phyloP scores from a whole-genome alignment of 1,140 invertebrate genomes.

The Hirudo medicinalis region DNA sequence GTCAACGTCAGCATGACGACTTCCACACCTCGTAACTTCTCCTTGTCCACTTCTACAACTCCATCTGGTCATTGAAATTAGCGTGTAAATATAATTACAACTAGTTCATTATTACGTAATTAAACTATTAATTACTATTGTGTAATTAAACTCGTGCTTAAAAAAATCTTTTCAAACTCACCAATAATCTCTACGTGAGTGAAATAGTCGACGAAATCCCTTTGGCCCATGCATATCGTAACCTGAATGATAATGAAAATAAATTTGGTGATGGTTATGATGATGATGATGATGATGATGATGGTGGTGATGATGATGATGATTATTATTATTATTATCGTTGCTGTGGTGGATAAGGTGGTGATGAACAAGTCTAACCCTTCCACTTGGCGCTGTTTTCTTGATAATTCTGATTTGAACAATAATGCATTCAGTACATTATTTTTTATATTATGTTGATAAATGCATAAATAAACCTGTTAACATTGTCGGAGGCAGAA shows the following conservation, averaged over 20 bases:
- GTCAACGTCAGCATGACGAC: background rate
- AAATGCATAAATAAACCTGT: background rate
- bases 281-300: conserved; percentile 7
- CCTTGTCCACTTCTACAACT: background rate
- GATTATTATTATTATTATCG: no score
- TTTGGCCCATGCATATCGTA: background rate
- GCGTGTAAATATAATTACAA: no score
- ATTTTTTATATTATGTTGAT: background rate
- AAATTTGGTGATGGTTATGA: background rate
- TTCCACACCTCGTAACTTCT: background rate
- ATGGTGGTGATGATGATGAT: conserved; percentile 1
- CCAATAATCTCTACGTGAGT: background rate
- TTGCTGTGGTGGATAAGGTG: background rate
- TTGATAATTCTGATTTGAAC: background rate
- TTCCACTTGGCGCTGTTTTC: background rate
- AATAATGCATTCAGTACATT: background rate
- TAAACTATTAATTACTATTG: no score
- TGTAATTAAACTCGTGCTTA: no score
- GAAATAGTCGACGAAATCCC: background rate
- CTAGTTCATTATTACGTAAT: no score
- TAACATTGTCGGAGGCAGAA: background rate
- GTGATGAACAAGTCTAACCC: background rate
- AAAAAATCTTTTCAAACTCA: background rate
- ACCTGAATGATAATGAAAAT: background rate
- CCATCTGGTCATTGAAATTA: background rate